Base-by-base conservation (phyloP, 2,888 invertebrate species). In the Ophonus ardosiacus region DNA sequence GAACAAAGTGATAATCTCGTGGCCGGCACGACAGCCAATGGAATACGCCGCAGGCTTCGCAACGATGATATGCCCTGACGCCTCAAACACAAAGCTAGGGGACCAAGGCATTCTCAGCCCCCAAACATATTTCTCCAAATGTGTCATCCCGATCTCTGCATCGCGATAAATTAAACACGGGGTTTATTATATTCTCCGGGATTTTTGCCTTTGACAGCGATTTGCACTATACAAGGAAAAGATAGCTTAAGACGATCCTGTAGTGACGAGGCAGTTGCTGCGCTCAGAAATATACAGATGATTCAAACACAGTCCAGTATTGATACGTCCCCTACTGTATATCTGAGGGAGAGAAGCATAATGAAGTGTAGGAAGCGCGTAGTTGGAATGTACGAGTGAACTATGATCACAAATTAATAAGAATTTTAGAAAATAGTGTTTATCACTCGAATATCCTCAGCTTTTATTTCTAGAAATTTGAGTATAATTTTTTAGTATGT, bases 1-100 rank as follows among this genome's bases (percentile, higher is more conserved):
- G 56, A 51, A 78, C 78, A 78, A 78, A 78, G 78, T 78, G 78
- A 78, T 78, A 56, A 78, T 78, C 78, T 78, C 56, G 78, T 78
- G 78, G 78, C 57, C 78, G 56, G 56, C 56, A 18, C 57, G 21
- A 57, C 51, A 21, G 3, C 78, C 78, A 78, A n/a, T 6, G 13
- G 15, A 63, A 18, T 18, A 24, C 38, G 31, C 15, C 6, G 38
- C n/a, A 38, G 13, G 15, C n/a, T 8, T 15, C 68, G 68, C 31
- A 6, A 17, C 59, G 59, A 6, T 31, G 31, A 31, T 31, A 31
- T 31, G 3, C 24, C 21, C 68, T 8, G n/a, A 31, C 78, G 18
- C 17, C 21, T 18, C 21, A 7, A 24, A n/a, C 0, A 78, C 17
- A 21, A 24, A 4, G 21, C 57, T 78, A 57, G 56, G 1, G 7